Evolutionary conservation across 2,888 invertebrate species (phyloP), one percentile per base, ranked within the genome.

Genomic region (Meloe dianella): DNA sequence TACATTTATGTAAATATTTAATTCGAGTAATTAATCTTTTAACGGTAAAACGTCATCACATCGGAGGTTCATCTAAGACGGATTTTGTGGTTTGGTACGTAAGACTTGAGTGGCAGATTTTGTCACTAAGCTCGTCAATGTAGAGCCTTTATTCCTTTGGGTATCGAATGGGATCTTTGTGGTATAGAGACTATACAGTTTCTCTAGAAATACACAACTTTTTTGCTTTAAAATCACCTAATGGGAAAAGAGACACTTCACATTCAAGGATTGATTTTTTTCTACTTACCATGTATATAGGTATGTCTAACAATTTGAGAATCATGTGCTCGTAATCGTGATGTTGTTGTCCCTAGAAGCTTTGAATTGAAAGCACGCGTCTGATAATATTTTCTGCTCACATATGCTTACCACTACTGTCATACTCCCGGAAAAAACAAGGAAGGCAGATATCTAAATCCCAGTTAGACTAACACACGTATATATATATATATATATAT

Each of bases 351-450:
- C 8, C 1, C 5, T 9, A 20, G 8, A 9, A 24, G 54, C 4
- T 14, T 24, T 54, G 22, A 22, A 54, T 54, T 54, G 54, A 54
- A 54, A 54, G 54, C 54, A 14, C 54, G 24, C 54, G 54, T 12
- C 54, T 54, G 24, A 24, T 54, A 24, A 1, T 24, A 54, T 54
- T 54, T 54, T 2, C 22, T 56, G 63, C 69, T 73, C 75, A 73
- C 75, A 76, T 77, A 75, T 74, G 77, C 71, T 74, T 73, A 75
- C 73, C 74, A 74, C 75, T 69, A 76, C 20, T 47, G 17, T 17
- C 20, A 20, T 8, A n/a, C 4, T 47, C 20, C 20, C 6, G 20
- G 7, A 6, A 24, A 54, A 54, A 54, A 54, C 24, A 4, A 24
- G 12, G 3, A 5, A 24, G 12, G 14, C 9, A 77, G 74, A 77